Evolutionary conservation across 2,888 invertebrate genomes (phyloP), one percentile per base, ranked within the genome.

Genomic region (Morpho achilles): DNA sequence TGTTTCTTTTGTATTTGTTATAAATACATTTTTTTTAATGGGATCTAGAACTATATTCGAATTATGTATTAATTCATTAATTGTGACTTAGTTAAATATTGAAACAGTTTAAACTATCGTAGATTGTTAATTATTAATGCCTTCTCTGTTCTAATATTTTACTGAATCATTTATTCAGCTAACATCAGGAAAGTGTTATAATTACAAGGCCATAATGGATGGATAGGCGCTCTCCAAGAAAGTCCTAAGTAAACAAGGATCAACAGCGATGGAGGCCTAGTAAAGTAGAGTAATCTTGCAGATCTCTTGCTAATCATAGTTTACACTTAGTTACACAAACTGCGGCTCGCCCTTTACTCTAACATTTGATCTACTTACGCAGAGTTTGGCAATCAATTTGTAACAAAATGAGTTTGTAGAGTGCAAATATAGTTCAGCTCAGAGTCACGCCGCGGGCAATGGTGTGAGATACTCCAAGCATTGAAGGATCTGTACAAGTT

Each of bases 231-330:
- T 84, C 81, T 79, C 80, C 74, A 76, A 75, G 74, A 75, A 77
- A 77, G 80, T 83, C 88, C 88, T 89, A 89, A 86, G 78, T 80
- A 81, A 86, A 87, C 88, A 87, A 71, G 73, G 72, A 73, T 71
- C 76, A 74, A 71, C 74, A 73, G 73, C 78, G 73, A 74, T 73
- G 73, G 74, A 71, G 74, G 72, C 77, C 71, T 68, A 74, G 73
- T 72, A 75, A 77, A 80, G 81, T 81, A 81, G 78, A 74, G 80
- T 87, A 84, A 87, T 87, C 87, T 87, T 80, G 71, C 69, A 82
- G 82, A 87, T 84, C 82, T 82, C 79, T 77, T 71, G 74, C 79
- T 82, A 87, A 86, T 84, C 86, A 79, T 79, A 81, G 80, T 83
- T 81, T 77, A 82, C 60, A 85, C 81, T 84, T 81, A 73, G 79